Evolutionary conservation across 2,113 vertebrate genomes (phyloP).

Genomic region (Nipponia nippon): DNA sequence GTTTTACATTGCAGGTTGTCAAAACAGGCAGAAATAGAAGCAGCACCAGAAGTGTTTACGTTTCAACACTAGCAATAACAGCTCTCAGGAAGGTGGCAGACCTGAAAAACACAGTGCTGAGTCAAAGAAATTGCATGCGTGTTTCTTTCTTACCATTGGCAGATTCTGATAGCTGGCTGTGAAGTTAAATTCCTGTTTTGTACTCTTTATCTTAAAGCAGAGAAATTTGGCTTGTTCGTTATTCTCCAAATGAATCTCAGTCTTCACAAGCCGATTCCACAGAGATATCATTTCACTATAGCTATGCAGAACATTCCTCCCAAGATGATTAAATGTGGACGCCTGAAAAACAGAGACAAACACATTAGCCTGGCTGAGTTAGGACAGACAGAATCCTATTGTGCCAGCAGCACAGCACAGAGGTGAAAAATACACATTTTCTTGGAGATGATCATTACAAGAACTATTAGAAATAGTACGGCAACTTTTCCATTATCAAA

Average conservation of each 20-base stretch:
- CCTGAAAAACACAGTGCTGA: background rate
- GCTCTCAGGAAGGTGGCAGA: background rate
- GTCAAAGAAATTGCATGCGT: background rate
- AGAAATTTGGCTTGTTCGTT: constrained; percentile 69
- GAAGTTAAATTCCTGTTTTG: constrained; percentile 76
- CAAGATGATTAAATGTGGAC: constrained; percentile 64
- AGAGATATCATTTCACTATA: constrained; percentile 74
- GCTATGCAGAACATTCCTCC: constrained; percentile 72
- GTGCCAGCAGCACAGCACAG: background rate
- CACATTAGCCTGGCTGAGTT: background rate
- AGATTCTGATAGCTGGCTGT: constrained; percentile 65
- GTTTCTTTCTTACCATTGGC: constrained; percentile 66
- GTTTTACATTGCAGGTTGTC: background rate
- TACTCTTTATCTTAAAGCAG: constrained; percentile 71
- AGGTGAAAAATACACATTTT: background rate
- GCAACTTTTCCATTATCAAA: background rate
- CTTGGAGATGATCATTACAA: background rate
- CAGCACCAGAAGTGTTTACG: background rate
- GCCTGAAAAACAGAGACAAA: constrained; percentile 61
- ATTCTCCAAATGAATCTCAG: constrained; percentile 74
- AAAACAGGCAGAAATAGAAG: background rate
- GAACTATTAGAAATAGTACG: background rate
- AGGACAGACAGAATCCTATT: background rate
- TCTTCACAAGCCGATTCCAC: constrained; percentile 77
- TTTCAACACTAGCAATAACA: background rate